Evolutionary conservation across 2,113 vertebrate genomes (phyloP).

Genomic region (Aegotheles bennettii): DNA sequence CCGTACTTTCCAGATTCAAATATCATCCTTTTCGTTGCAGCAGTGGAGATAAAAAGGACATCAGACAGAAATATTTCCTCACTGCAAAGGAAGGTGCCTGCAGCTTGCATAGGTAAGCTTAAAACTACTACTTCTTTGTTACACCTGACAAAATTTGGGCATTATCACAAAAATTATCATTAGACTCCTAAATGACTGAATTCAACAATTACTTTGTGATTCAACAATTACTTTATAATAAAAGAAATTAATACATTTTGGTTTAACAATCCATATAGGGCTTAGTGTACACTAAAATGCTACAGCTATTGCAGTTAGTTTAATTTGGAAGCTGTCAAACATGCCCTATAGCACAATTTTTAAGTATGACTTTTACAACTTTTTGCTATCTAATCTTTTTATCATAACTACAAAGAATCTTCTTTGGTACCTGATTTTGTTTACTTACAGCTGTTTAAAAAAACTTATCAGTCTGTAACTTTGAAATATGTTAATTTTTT

Average conservation of each 20-base stretch:
- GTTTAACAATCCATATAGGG: neutral
- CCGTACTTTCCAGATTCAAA: neutral
- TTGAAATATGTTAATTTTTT: neutral
- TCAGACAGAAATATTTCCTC: neutral
- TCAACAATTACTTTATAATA: neutral
- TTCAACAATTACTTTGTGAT: neutral
- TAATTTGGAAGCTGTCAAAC: neutral
- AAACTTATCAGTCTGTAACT: neutral
- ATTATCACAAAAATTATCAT: neutral
- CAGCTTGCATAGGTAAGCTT: slow-evolving; percentile 40
- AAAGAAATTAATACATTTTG: neutral
- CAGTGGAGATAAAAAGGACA: neutral
- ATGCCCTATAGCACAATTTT: neutral
- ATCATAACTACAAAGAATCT: neutral
- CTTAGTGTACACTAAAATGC: neutral
- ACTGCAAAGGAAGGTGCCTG: neutral
- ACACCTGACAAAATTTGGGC: neutral
- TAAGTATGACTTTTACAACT: neutral
- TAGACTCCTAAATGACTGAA: neutral
- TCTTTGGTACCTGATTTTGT: neutral
- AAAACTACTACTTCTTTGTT: neutral
- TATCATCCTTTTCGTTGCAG: neutral
- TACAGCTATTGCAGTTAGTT: neutral
- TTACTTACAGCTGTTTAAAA: neutral
- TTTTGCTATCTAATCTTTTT: neutral